Percentiles rank a stretch among this genome's conserved stretches.
These are phyloP conservation scores for Nemotelus pantherinus DNA, from an alignment of 2,888 invertebrate genomes.

Conservation along the genomic window DNA sequence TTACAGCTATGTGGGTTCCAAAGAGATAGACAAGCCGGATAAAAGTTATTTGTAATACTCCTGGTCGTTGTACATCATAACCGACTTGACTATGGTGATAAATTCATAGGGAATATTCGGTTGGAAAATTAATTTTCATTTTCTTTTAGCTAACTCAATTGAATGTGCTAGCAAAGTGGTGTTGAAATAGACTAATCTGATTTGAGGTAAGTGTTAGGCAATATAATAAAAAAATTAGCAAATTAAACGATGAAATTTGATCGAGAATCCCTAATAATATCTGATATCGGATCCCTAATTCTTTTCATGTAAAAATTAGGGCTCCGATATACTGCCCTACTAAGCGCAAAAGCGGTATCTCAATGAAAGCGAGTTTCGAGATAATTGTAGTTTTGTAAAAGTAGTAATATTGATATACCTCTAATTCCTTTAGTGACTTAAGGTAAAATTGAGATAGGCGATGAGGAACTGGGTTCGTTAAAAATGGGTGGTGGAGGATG, in stretches of 20 bases:
- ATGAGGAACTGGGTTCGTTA: too few relatives aligned
- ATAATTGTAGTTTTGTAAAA: too few relatives aligned
- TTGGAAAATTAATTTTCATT: conserved; percentile 41
- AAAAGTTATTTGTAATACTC: conserved; percentile 40
- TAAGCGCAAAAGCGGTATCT: too few relatives aligned
- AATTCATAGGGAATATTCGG: conserved; percentile 13
- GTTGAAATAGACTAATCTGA: conserved; percentile 41
- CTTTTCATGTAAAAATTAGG: too few relatives aligned
- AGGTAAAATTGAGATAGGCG: too few relatives aligned
- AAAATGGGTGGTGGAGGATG: too few relatives aligned
- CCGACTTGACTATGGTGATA: conserved; percentile 3
- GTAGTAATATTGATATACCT: too few relatives aligned
- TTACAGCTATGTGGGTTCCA: conserved; percentile 16
- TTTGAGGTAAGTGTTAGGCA: conserved; percentile 37
- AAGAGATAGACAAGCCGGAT: conserved; percentile 35
- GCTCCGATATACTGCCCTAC: too few relatives aligned
- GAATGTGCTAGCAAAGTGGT: conserved; percentile 31
- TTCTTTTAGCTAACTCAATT: conserved; percentile 10
- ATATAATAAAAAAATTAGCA: conserved; percentile 29
- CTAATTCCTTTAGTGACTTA: too few relatives aligned
- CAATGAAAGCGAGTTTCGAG: too few relatives aligned
- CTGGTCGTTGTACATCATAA: conserved; percentile 30
- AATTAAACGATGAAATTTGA: not conserved
- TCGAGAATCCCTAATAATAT: too few relatives aligned
- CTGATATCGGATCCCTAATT: too few relatives aligned